Conservation (phyloP, 2,113 vertebrate genomes). For the Poeciliopsis prolifica region DNA sequence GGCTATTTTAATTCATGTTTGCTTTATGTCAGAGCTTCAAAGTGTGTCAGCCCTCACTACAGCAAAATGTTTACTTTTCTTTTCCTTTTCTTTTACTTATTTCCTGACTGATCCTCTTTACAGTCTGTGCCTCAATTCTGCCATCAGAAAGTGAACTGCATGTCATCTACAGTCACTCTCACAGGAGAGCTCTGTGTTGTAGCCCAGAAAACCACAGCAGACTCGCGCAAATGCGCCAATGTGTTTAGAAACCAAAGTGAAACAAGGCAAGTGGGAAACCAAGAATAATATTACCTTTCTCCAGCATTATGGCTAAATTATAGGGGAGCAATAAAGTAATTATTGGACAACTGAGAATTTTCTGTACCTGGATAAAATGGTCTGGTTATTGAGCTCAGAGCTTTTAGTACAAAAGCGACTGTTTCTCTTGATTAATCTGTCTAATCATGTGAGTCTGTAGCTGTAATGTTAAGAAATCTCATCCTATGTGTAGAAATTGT, state of each 20-base stretch:
- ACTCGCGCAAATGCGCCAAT: conserved; percentile 36
- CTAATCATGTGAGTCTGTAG: conserved; percentile 18
- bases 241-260: conserved; percentile 45
- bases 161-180: conserved; percentile 69
- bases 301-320: conserved; percentile 73
- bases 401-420: conserved; percentile 42
- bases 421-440: conserved; percentile 42
- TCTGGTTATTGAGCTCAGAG: conserved; percentile 53
- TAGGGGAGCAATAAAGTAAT: conserved; percentile 62
- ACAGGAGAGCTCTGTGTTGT: conserved; percentile 56
- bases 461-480: conserved; percentile 5
- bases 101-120: conserved; percentile 56
- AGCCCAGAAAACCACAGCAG: conserved; percentile 63
- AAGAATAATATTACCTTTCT: conserved; percentile 80
- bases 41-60: conserved; percentile 16
- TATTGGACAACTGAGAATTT: conserved; percentile 71
- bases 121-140: conserved; percentile 38
- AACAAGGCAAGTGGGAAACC: conserved; percentile 57
- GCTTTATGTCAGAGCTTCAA: conserved; percentile 42
- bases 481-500: neutral
- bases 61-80: conserved; percentile 39
- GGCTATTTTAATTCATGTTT: conserved; percentile 55
- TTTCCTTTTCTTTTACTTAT: conserved; percentile 21
- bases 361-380: conserved; percentile 66
- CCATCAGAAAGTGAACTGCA: conserved; percentile 58